Percentiles rank a stretch among this genome's conserved stretches.
These are phyloP conservation scores for Chlamydotis undulata DNA, from an alignment of 2,113 vertebrate genomes.

Conservation along the genomic window DNA sequence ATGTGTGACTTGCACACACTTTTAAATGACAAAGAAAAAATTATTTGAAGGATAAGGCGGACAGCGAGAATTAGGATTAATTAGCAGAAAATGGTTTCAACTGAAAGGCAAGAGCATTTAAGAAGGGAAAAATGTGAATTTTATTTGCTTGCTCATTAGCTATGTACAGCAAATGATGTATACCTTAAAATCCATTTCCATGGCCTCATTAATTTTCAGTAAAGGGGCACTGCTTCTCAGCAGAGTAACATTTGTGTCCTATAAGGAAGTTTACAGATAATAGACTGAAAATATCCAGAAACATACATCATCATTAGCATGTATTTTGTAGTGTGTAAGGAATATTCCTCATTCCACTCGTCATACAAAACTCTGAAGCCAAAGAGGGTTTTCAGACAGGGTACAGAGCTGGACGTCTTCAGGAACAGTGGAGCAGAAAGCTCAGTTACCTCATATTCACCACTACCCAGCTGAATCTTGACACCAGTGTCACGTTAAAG, in stretches of 20 bases:
- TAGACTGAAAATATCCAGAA: not conserved
- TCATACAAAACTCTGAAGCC: not conserved
- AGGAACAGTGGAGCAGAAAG: not conserved
- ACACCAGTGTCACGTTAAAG: not conserved
- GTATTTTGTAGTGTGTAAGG: not conserved
- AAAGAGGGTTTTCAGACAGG: not conserved
- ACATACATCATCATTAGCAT: not conserved
- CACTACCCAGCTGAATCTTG: too few relatives aligned
- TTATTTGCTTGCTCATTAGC: not conserved
- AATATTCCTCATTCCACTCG: not conserved
- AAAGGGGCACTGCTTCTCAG: not conserved
- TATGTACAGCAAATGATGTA: not conserved
- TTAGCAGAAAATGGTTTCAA: not conserved
- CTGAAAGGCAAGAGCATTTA: not conserved
- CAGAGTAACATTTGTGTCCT: not conserved
- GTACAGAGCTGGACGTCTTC: not conserved
- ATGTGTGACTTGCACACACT: not conserved
- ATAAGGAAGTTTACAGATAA: not conserved
- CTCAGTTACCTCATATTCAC: not conserved
- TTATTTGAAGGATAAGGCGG: not conserved
- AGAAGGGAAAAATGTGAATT: not conserved
- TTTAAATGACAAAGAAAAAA: not conserved
- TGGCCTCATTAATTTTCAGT: not conserved
- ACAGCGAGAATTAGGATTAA: not conserved
- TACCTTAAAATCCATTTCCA: not conserved